Conservation (phyloP, 1,140 invertebrate species). For the Pararge aegeria region DNA sequence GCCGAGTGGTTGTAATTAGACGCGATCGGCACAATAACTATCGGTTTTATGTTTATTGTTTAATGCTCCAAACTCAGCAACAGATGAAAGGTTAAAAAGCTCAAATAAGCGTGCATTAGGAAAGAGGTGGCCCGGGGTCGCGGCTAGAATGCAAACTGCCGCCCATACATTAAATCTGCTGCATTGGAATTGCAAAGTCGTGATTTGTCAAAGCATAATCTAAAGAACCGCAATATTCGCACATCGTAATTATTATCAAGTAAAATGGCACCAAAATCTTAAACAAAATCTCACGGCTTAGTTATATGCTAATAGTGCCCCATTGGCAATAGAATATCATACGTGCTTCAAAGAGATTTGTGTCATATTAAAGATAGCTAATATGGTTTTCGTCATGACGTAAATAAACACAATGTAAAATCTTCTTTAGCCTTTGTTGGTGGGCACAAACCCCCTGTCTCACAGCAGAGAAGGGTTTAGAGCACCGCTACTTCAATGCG, state of each 20-base stretch:
- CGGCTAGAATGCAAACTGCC: constrained; percentile 78
- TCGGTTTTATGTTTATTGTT: constrained; percentile 70
- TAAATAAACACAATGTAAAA: no score
- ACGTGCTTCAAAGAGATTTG: constrained; percentile 6
- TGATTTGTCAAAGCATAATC: constrained; percentile 79
- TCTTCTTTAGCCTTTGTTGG: no score
- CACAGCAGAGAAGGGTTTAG: no score
- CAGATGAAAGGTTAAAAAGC: constrained; percentile 79
- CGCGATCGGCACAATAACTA: constrained; percentile 61
- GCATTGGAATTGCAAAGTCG: constrained; percentile 78
- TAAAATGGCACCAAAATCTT: constrained; percentile 74
- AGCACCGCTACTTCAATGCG: no score
- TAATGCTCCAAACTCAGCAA: constrained; percentile 68
- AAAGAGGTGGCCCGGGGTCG: constrained; percentile 77
- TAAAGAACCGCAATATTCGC: constrained; percentile 77
- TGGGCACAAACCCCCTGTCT: no score
- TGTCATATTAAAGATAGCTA: neutral
- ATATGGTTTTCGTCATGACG: neutral
- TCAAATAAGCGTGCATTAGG: constrained; percentile 79
- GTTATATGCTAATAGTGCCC: constrained; percentile 29
- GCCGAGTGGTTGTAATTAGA: constrained; percentile 40
- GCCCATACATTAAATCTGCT: constrained; percentile 79
- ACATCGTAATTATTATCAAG: constrained; percentile 78
- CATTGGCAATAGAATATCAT: constrained; percentile 18
- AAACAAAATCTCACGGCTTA: constrained; percentile 59